phyloP scores from a whole-genome alignment of 2,888 invertebrate species.

The Plusia festucae region DNA sequence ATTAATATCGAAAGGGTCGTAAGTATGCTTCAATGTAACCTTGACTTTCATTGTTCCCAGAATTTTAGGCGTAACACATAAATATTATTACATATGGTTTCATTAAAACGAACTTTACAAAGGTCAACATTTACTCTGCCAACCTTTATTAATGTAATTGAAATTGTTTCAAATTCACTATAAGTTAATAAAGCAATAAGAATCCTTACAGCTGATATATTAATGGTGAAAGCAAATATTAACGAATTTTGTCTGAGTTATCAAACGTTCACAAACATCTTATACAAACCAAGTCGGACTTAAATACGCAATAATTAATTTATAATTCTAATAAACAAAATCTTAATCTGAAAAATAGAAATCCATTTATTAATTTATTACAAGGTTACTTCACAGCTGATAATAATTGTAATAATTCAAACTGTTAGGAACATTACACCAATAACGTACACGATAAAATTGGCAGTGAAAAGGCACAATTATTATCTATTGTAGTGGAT shows the following conservation, averaged over 20 bases:
- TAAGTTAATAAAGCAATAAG: constrained; percentile 4
- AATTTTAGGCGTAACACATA: not conserved
- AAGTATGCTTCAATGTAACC: not conserved
- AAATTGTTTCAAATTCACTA: constrained; percentile 2
- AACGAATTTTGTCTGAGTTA: not conserved
- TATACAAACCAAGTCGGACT: too few relatives aligned
- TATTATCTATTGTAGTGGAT: too few relatives aligned
- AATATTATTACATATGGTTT: not conserved
- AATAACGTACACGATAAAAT: too few relatives aligned
- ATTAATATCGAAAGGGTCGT: not conserved
- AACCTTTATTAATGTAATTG: not conserved
- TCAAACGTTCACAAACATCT: too few relatives aligned
- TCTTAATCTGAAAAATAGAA: too few relatives aligned
- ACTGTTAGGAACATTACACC: too few relatives aligned
- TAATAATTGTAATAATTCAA: too few relatives aligned
- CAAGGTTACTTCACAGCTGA: too few relatives aligned
- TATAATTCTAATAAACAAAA: too few relatives aligned
- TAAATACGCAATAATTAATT: too few relatives aligned
- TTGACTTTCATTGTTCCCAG: not conserved
- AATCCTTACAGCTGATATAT: not conserved
- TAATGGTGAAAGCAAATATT: not conserved
- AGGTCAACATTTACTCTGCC: not conserved
- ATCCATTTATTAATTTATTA: too few relatives aligned
- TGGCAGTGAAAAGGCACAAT: too few relatives aligned
- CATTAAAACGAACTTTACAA: not conserved